Conservation (phyloP, 2,888 invertebrate species). For the Invenusta paracnida region DNA sequence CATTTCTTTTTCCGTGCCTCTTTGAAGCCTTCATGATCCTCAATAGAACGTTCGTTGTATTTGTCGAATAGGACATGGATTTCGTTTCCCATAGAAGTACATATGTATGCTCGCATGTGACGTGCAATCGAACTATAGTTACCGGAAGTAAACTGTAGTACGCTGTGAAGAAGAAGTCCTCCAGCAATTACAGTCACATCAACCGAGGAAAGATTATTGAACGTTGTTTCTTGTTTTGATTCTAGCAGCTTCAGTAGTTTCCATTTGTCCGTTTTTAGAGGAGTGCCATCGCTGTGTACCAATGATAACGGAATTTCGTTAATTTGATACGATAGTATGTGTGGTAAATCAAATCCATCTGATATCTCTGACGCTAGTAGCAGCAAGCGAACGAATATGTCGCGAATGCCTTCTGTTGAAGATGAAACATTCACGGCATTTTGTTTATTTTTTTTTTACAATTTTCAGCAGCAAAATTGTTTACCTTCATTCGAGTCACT, state of each 20-base stretch:
- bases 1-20: slow-evolving; percentile 30
- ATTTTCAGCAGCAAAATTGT: not conserved
- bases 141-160: slow-evolving; percentile 37
- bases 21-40: slow-evolving; percentile 33
- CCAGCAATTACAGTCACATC: slow-evolving; percentile 41
- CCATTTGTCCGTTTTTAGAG: slow-evolving; percentile 40
- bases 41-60: not conserved
- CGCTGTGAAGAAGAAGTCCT: slow-evolving; percentile 39
- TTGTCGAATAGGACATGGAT: slow-evolving; percentile 41
- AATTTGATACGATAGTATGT: slow-evolving; percentile 32
- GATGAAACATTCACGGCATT: not conserved
- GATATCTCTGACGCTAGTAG: not conserved
- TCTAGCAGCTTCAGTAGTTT: slow-evolving; percentile 35
- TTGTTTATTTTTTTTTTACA: not conserved
- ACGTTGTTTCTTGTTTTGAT: not conserved
- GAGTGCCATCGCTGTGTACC: slow-evolving; percentile 38
- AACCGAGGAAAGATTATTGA: slow-evolving; percentile 9
- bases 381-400: not conserved
- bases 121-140: slow-evolving; percentile 40
- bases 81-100: slow-evolving; percentile 16
- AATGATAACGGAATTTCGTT: not conserved
- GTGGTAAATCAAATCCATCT: not conserved
- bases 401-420: not conserved
- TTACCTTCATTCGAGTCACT: not conserved
- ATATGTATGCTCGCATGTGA: slow-evolving; percentile 22